Evolutionary conservation across 2,888 invertebrate genomes (phyloP).

Genomic region (Podotricha telesiphe): DNA sequence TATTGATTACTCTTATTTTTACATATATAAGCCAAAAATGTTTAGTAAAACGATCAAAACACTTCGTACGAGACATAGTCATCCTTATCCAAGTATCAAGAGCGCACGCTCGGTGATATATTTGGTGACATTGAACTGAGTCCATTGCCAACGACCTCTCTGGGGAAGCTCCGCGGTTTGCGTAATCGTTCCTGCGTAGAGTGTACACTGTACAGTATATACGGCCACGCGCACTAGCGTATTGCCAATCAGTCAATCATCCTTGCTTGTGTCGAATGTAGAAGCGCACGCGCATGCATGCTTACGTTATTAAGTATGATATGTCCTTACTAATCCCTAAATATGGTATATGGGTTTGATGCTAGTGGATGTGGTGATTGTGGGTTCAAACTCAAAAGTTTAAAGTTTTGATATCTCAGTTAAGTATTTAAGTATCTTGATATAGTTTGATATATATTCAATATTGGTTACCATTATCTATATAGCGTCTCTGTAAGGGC

Average conservation of each 20-base stretch:
- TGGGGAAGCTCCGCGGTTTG: slow-evolving; percentile 78
- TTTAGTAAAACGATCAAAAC: slow-evolving; percentile 16
- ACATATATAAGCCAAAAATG: not conserved
- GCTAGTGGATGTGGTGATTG: not conserved
- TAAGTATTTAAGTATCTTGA: not conserved
- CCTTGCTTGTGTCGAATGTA: slow-evolving; percentile 40
- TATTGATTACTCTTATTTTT: not conserved
- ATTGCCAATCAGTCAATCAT: slow-evolving; percentile 43
- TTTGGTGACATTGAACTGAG: slow-evolving; percentile 84
- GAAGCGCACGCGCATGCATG: slow-evolving; percentile 40
- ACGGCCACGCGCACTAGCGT: slow-evolving; percentile 53
- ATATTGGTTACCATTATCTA: too few relatives aligned
- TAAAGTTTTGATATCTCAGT: too few relatives aligned
- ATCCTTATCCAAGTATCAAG: slow-evolving; percentile 61
- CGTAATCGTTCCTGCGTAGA: slow-evolving; percentile 79
- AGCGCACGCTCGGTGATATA: slow-evolving; percentile 67
- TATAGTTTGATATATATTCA: not conserved
- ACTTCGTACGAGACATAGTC: slow-evolving; percentile 1
- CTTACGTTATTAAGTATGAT: slow-evolving; percentile 34
- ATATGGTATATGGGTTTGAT: not conserved
- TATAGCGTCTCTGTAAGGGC: too few relatives aligned
- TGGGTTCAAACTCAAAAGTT: too few relatives aligned
- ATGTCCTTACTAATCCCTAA: slow-evolving; percentile 28
- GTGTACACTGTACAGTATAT: slow-evolving; percentile 47
- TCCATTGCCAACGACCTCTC: slow-evolving; percentile 84